Base-by-base conservation (phyloP, 2,113 vertebrate genomes). In the Oreochromis aureus region DNA sequence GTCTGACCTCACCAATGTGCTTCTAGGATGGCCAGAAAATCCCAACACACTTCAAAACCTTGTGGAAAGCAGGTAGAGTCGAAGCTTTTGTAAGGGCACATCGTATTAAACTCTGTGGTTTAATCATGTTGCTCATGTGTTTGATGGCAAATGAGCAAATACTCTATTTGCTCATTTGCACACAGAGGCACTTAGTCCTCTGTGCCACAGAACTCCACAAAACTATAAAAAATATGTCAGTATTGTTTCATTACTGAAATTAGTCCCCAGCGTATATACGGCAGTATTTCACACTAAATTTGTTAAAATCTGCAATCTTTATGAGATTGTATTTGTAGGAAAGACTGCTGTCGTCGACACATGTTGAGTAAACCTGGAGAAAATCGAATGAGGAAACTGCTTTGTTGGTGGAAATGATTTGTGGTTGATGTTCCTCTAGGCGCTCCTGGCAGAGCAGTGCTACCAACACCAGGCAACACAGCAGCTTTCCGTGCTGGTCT, bases 401-500 rank as follows among this genome's bases (percentile, higher is more conserved):
- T 78, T 76, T 76, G 71, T 51, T 51, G 71, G 9, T 0, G 73
- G 10, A 0, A 51, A 78, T 27, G 27, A 32, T 78, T 51, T 78
- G 24, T 78, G 73, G 46, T 0, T 12, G 18, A 58, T 19, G n/a
- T 83, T 34, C 7, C 10, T 53, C 3, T 87, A 98, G 98, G 98
- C 41, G 97, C 97, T 8, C 99, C 99, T 22, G 99, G 98, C 18
- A 96, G 99, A 94, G 98, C 98, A n/a, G 95, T 97, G 30, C 97
- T 99, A 96, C 98, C 98, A 41, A 97, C 97, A 11, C 98, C 98
- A 76, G 99, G 98, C 51, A 98, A 97, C 92, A 98, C 97, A 0
- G 98, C 98, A 41, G 97, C 97, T 24, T 99, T 99, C 90, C 97
- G 99, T 69, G 98, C 99, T 79, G 97, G 98, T 19, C 97, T 99